Evolutionary conservation across 2,113 vertebrate genomes (phyloP).

Genomic region (Ondatra zibethicus): DNA sequence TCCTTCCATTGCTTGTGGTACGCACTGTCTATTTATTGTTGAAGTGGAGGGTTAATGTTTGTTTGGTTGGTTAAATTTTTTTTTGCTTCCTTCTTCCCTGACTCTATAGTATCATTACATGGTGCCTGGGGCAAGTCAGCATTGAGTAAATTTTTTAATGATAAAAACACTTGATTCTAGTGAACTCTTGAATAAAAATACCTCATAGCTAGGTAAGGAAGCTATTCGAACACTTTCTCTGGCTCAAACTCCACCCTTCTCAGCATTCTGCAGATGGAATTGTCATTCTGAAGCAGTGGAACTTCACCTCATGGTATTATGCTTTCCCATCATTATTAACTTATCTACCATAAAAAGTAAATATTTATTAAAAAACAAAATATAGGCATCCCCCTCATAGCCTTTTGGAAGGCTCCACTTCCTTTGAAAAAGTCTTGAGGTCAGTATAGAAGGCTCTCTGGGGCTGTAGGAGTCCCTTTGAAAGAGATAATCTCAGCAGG

Average conservation of each 20-base stretch:
- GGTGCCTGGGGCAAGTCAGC: too few species aligned
- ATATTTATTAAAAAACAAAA: neutral
- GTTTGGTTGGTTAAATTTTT: neutral
- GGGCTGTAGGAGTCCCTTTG: neutral
- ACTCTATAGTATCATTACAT: neutral
- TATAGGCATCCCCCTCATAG: neutral
- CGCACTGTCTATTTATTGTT: neutral
- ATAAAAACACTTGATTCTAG: neutral
- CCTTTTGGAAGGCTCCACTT: neutral
- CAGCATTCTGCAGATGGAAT: neutral
- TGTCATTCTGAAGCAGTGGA: neutral
- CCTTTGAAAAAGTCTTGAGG: neutral
- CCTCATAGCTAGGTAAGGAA: neutral
- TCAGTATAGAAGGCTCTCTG: neutral
- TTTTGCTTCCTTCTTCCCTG: neutral
- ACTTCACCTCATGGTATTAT: neutral
- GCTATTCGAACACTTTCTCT: neutral
- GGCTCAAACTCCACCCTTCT: neutral
- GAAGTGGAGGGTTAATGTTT: neutral
- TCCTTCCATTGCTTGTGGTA: neutral
- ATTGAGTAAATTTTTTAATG: neutral
- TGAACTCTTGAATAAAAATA: neutral
- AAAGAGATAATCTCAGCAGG: accelerated
- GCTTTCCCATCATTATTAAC: neutral
- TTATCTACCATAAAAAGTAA: neutral